Conservation (phyloP, 2,888 invertebrate genomes). For the Mechanitis messenoides region DNA sequence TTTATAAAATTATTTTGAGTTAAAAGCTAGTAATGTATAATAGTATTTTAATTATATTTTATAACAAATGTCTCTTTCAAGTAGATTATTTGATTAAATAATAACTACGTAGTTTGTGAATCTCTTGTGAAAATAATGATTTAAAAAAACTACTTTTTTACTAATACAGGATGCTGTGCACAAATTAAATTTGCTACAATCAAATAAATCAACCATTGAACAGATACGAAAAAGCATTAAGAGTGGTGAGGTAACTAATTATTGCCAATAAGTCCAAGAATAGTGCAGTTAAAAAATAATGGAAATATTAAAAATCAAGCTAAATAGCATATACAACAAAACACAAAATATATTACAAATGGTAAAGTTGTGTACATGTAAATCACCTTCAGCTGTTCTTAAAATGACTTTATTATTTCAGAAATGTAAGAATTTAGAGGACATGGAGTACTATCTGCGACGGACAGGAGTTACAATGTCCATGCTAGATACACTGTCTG, state of each 20-base stretch:
- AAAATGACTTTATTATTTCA: constrained; percentile 34
- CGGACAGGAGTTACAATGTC: constrained; percentile 80
- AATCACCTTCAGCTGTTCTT: not conserved
- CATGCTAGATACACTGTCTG: constrained; percentile 83
- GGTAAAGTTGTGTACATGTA: too few relatives aligned
- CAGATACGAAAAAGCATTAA: constrained; percentile 59
- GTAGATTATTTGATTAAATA: too few relatives aligned
- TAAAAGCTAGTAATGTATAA: too few relatives aligned
- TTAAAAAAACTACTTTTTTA: not conserved
- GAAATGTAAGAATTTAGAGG: constrained; percentile 65
- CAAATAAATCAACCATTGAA: constrained; percentile 80
- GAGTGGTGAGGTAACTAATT: constrained; percentile 53
- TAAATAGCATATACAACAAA: too few relatives aligned
- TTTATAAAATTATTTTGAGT: constrained; percentile 1
- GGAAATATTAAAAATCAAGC: too few relatives aligned
- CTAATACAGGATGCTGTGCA: constrained; percentile 80
- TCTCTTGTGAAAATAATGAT: not conserved
- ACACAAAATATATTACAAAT: too few relatives aligned
- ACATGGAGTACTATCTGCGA: constrained; percentile 76
- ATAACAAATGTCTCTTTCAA: too few relatives aligned
- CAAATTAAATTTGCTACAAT: constrained; percentile 82
- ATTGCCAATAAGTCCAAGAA: constrained; percentile 1
- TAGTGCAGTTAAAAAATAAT: too few relatives aligned
- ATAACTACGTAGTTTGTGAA: too few relatives aligned
- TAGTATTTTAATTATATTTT: too few relatives aligned